Base-by-base conservation (phyloP, 2,888 invertebrate species). In the Ptychoptera albimana region DNA sequence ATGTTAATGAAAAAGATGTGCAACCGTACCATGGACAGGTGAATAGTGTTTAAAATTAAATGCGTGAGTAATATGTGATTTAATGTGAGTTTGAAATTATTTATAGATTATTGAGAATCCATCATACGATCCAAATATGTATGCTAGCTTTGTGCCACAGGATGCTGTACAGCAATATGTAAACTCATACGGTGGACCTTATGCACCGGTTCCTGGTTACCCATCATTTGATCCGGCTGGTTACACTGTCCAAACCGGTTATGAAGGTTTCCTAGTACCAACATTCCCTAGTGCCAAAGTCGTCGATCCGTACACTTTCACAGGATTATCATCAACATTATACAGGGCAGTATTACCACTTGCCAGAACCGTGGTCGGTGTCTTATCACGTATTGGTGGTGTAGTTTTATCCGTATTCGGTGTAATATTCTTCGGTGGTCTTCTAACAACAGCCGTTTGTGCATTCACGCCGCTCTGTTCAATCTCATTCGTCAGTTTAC, bases 401-500 rank as follows among this genome's bases (percentile, higher is more conserved):
- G 63, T 67, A 16, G 49, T 70, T 1, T 37, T 69, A 7, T 67
- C 69, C 10, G 65, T 67, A 7, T 54, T 67, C 12, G 58, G 58
- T 3, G 56, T 72, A 6, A 53, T 74, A 5, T 45, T 73, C 6
- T 57, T 75, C 42, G 73, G 75, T 4, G 66, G 70, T 9, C 58
- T 70, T 15, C 60, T 75, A 15, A 71, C 71, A 1, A 69, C 67
- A 2, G 61, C 70, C 2, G 53, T 77, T 1, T 78, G 77, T 53
- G 67, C 69, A 6, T 56, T 73, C 5, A 75, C 76, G 1, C 69
- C 73, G 2, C 50, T 77, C 43, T 77, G 77, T 51, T 65, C 68
- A 10, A 67, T 75, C 44, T 64, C 67, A 4, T 56, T 55, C 40
- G 56, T 55, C 11, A 59, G 60, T n/a, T 50, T 60, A 1, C 54